Evolutionary conservation across 2,113 vertebrate species (phyloP).

Genomic region (Cnemophilus loriae): DNA sequence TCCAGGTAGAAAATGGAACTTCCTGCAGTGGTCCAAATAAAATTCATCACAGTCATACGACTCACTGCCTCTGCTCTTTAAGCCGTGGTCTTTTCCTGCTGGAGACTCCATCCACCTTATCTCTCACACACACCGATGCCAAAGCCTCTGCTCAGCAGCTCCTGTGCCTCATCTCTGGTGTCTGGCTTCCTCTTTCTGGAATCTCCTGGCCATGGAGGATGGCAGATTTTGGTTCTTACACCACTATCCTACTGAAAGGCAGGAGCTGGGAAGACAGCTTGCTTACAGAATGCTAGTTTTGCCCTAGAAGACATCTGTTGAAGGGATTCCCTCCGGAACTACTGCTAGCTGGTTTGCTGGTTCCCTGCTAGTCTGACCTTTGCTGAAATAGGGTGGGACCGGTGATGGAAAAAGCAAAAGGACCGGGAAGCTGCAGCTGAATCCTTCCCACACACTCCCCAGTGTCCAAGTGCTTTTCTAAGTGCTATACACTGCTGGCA

Average conservation of each 20-base stretch:
- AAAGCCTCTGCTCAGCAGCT: not conserved
- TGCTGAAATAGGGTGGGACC: not conserved
- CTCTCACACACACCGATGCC: not conserved
- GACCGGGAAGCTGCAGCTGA: not conserved
- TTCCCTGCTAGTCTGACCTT: not conserved
- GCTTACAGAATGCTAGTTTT: not conserved
- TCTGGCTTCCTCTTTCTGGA: not conserved
- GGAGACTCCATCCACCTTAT: not conserved
- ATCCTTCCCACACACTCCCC: not conserved
- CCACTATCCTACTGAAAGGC: not conserved
- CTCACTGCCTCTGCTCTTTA: not conserved
- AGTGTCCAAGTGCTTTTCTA: not conserved
- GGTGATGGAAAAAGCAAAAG: not conserved
- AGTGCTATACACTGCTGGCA: not conserved
- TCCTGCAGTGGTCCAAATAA: not conserved
- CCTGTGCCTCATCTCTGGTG: not conserved
- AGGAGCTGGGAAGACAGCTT: not conserved
- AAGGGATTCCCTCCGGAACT: not conserved
- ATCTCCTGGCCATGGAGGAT: not conserved
- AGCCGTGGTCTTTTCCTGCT: not conserved
- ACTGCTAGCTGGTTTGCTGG: not conserved
- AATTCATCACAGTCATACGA: not conserved
- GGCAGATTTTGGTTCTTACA: not conserved
- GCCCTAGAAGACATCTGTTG: not conserved
- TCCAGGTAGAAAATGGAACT: not conserved